phyloP scores from a whole-genome alignment of 2,888 invertebrate species.

The Rhabditoides inermis region DNA sequence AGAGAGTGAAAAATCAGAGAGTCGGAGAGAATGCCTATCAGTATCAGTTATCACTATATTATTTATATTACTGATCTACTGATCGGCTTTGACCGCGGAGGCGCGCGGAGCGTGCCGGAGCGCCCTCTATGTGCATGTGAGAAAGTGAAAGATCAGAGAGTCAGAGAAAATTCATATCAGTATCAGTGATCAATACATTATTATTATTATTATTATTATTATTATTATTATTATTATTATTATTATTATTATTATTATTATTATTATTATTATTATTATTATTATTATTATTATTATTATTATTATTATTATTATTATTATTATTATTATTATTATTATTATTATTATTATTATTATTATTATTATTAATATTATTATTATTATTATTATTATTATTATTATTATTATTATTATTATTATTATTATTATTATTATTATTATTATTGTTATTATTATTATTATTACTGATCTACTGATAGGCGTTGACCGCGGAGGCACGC shows the following conservation, averaged over 20 bases:
- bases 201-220: constrained; percentile 2
- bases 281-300: constrained; percentile 2
- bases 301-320: constrained; percentile 2
- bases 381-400: constrained; percentile 3
- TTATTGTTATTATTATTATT: background rate
- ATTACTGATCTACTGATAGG: too few relatives aligned
- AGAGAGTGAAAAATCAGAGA: too few relatives aligned
- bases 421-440: background rate
- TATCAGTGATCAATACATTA: too few relatives aligned
- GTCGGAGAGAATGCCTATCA: too few relatives aligned
- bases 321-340: constrained; percentile 3
- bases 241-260: constrained; percentile 3
- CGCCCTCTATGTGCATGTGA: too few relatives aligned
- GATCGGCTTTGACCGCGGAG: too few relatives aligned
- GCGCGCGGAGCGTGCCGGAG: too few relatives aligned
- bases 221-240: constrained; percentile 3
- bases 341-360: constrained; percentile 3
- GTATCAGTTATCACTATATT: too few relatives aligned
- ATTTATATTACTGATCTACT: too few relatives aligned
- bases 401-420: constrained; percentile 3
- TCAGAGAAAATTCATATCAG: too few relatives aligned
- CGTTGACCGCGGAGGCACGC: too few relatives aligned
- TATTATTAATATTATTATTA: constrained; percentile 2
- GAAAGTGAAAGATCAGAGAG: too few relatives aligned
- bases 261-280: constrained; percentile 3